Percentiles rank a stretch among this genome's conserved stretches.
Evolutionary conservation across 2,888 invertebrate species (phyloP).

Genomic region (Yponomeuta sedellus): DNA sequence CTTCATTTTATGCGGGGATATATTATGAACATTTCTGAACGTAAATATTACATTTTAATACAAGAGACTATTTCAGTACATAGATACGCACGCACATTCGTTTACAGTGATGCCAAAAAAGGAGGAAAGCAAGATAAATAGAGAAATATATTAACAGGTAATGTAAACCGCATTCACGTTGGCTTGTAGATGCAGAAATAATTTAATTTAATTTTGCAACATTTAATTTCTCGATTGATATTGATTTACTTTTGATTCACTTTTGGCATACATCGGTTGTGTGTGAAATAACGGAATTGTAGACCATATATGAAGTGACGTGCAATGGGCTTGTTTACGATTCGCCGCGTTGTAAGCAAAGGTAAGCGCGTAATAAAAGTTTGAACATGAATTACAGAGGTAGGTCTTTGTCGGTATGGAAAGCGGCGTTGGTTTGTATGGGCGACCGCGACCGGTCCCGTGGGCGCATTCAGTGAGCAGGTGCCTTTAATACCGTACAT

Average conservation of each 20-base stretch:
- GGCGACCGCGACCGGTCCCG: constrained; percentile 39
- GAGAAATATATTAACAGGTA: no score
- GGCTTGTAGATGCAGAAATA: no score
- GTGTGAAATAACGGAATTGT: background rate
- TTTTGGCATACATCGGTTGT: background rate
- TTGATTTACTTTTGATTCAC: no score
- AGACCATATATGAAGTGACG: background rate
- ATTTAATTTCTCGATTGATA: background rate
- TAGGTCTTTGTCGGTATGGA: background rate
- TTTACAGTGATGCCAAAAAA: no score
- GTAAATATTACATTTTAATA: constrained; percentile 23
- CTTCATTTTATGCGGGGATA: constrained; percentile 47
- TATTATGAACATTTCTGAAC: constrained; percentile 15
- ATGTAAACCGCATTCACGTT: no score
- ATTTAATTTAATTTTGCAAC: no score
- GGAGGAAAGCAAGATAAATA: no score
- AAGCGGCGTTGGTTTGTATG: background rate
- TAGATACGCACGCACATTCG: no score
- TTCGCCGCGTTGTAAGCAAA: constrained; percentile 12
- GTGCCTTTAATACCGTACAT: constrained; percentile 43
- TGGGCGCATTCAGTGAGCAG: constrained; percentile 35
- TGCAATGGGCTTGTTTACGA: background rate
- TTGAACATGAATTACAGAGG: constrained; percentile 14
- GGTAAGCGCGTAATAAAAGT: constrained; percentile 7
- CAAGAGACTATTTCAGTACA: no score